phyloP scores from a whole-genome alignment of 2,797 vertebrate genomes.

The Syndactyla subalaris region DNA sequence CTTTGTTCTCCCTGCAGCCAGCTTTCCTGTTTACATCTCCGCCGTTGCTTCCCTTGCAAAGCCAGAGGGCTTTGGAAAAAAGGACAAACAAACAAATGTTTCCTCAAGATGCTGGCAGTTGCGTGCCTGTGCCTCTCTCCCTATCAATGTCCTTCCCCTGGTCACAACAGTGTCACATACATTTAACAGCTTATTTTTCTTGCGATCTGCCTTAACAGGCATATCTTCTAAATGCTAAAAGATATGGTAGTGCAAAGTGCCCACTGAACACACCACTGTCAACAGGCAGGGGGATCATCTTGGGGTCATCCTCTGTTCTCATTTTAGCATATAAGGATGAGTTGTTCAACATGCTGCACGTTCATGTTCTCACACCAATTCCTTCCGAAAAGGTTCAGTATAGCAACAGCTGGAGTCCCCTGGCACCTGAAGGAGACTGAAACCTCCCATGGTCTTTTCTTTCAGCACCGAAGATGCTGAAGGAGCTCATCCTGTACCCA shows the following conservation, averaged over 20 bases:
- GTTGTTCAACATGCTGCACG: accelerated
- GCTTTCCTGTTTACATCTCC: conserved; percentile 57
- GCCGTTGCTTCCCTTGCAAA: background rate
- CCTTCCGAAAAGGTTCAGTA: background rate
- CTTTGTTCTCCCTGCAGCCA: background rate
- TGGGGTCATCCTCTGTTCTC: background rate
- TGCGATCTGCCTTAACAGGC: background rate
- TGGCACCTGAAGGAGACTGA: background rate
- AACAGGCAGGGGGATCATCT: background rate
- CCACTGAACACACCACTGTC: accelerated
- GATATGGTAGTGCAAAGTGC: accelerated
- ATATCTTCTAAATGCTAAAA: background rate
- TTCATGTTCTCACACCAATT: background rate
- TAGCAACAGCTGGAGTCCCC: background rate
- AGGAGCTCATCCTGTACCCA: background rate
- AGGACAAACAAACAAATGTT: conserved; percentile 1
- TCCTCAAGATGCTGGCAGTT: conserved; percentile 22
- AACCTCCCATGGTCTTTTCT: background rate
- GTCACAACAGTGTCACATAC: background rate
- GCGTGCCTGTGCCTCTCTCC: background rate
- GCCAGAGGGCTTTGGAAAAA: background rate
- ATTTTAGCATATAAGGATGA: background rate
- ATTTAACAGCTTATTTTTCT: background rate
- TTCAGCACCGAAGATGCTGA: background rate
- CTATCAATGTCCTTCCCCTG: background rate